phyloP scores from a whole-genome alignment of 2,797 vertebrate genomes.

The Neosalanx taihuensis region DNA sequence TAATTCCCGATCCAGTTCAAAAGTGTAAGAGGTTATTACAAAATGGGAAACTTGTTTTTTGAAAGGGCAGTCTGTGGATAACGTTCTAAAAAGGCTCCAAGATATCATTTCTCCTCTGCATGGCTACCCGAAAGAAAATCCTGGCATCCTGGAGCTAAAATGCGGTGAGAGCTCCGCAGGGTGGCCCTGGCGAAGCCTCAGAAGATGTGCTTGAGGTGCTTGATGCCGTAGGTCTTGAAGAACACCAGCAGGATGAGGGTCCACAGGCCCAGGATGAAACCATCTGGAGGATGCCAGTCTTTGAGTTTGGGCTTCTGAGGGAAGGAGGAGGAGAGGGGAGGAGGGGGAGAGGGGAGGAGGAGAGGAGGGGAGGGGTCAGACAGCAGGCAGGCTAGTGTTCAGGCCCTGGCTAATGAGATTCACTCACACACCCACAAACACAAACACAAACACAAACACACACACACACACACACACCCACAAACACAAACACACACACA shows the following conservation, averaged over 20 bases:
- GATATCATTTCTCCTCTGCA: neutral
- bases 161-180: neutral
- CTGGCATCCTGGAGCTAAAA: neutral
- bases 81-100: constrained; percentile 18
- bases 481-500: constrained; percentile 29
- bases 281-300: constrained; percentile 97
- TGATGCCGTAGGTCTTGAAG: constrained; percentile 95
- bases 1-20: no score
- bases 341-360: neutral
- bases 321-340: neutral
- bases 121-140: neutral
- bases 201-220: constrained; percentile 97
- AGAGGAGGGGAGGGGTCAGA: neutral
- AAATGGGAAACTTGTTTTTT: constrained; percentile 12
- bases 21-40: neutral
- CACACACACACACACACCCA: neutral
- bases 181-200: constrained; percentile 56
- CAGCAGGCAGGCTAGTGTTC: constrained; percentile 32
- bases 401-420: constrained; percentile 53
- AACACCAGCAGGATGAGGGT: constrained; percentile 95
- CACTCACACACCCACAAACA: constrained; percentile 14
- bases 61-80: constrained; percentile 8
- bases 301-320: constrained; percentile 91
- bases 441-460: constrained; percentile 3
- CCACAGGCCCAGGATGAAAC: constrained; percentile 97